Conservation (phyloP, 37 sponge, comb jelly and placozoan genomes). For the Petrosia ficiformis region DNA sequence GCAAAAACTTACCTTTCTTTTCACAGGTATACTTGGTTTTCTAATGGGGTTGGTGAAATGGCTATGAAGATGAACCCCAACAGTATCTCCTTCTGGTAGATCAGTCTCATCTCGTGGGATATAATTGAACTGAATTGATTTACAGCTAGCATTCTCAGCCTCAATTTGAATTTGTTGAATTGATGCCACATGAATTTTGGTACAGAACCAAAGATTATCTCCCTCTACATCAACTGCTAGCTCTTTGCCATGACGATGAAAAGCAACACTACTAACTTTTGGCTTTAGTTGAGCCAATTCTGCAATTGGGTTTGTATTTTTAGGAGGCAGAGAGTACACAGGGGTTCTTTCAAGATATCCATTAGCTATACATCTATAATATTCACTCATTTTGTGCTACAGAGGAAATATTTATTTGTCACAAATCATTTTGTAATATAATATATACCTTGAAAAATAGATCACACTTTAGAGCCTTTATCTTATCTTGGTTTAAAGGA, state of each 20-base stretch:
- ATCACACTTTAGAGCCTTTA: too few relatives aligned
- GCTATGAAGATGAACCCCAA: slow-evolving; percentile 15
- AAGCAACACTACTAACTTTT: slow-evolving; percentile 7
- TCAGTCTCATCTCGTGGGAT: not conserved
- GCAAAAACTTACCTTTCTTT: slow-evolving; percentile 24
- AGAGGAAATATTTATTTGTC: not conserved
- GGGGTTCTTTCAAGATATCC: slow-evolving; percentile 3
- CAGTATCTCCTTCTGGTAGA: not conserved
- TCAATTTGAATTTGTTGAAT: not conserved
- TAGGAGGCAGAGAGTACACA: slow-evolving; percentile 2
- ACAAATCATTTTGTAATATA: too few relatives aligned
- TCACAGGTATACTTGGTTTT: not conserved
- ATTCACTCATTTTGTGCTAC: not conserved
- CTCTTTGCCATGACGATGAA: slow-evolving; percentile 44
- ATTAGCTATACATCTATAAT: not conserved
- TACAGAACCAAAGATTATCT: slow-evolving; percentile 39
- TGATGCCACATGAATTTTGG: slow-evolving; percentile 10
- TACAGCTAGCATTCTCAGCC: slow-evolving; percentile 13
- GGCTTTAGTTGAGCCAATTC: slow-evolving; percentile 13
- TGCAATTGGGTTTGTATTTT: not conserved
- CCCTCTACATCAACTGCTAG: slow-evolving; percentile 24
- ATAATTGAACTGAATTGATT: slow-evolving; percentile 35
- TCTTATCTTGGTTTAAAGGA: too few relatives aligned
- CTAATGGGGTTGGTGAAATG: slow-evolving; percentile 19
- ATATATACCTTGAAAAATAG: too few relatives aligned